phyloP scores from a whole-genome alignment of 37 sponge, comb jelly and placozoan species.

The Amphimedon queenslandica region DNA sequence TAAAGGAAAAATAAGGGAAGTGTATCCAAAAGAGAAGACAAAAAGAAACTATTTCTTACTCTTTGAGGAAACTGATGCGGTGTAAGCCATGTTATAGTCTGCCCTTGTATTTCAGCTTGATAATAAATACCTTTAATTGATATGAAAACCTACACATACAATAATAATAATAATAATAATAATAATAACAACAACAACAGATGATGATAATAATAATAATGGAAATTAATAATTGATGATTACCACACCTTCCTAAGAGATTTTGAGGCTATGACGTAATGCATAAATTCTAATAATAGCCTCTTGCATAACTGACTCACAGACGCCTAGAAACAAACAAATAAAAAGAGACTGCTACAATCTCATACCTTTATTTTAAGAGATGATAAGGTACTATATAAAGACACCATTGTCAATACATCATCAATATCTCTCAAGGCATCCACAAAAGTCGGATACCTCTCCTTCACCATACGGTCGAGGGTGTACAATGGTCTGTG shows the following conservation, averaged over 20 bases:
- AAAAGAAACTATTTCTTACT: no score
- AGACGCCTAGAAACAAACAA: slow-evolving; percentile 57
- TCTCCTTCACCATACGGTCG: slow-evolving; percentile 90
- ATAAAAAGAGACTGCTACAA: background rate
- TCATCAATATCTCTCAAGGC: slow-evolving; percentile 98
- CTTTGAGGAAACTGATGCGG: slow-evolving; percentile 85
- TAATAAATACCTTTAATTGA: slow-evolving; percentile 98
- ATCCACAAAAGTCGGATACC: slow-evolving; percentile 95
- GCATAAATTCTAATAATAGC: slow-evolving; percentile 88
- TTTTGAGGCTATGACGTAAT: slow-evolving; percentile 75
- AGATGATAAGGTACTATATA: slow-evolving; percentile 81
- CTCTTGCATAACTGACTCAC: slow-evolving; percentile 81
- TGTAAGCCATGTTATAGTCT: slow-evolving; percentile 90
- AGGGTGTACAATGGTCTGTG: slow-evolving; percentile 88
- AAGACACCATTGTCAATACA: slow-evolving; percentile 76
- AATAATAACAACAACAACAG: background rate
- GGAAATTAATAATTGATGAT: no score
- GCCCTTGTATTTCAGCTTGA: slow-evolving; percentile 88
- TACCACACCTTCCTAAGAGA: slow-evolving; percentile 75
- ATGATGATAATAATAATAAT: background rate
- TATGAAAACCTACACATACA: slow-evolving; percentile 91
- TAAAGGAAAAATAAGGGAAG: no score
- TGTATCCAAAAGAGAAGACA: no score
- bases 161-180: no score
- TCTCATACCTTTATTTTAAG: background rate